phyloP scores from a whole-genome alignment of 2,888 invertebrate genomes.

The Yponomeuta evonymella region DNA sequence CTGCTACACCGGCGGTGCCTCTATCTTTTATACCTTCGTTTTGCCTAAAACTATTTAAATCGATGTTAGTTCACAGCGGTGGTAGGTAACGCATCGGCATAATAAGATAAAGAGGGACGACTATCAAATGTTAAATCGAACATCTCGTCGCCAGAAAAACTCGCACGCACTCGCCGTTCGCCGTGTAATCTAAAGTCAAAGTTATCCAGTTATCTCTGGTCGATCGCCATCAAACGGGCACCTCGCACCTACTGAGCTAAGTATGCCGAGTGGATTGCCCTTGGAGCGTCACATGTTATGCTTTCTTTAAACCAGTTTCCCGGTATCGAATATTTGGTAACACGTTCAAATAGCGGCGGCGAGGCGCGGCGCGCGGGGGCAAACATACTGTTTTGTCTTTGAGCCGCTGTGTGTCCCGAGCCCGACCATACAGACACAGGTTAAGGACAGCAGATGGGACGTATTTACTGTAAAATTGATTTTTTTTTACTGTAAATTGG shows the following conservation, averaged over 20 bases:
- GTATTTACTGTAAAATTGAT: neutral
- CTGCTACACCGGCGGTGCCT: neutral
- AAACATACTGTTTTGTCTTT: slow-evolving; percentile 40
- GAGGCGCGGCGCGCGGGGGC: slow-evolving; percentile 26
- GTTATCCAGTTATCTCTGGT: neutral
- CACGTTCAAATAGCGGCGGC: slow-evolving; percentile 15
- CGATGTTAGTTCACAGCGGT: no score
- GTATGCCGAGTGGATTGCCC: slow-evolving; percentile 9
- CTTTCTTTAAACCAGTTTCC: slow-evolving; percentile 13
- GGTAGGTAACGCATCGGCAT: no score
- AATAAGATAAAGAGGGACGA: no score
- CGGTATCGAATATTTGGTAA: slow-evolving; percentile 15
- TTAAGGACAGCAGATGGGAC: no score
- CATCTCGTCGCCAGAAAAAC: no score
- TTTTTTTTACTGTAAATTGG: neutral
- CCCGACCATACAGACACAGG: no score
- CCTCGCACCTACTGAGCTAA: neutral
- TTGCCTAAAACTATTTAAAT: no score
- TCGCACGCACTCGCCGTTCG: no score
- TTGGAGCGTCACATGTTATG: slow-evolving; percentile 8
- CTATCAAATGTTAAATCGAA: no score
- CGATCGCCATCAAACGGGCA: neutral
- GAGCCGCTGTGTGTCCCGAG: slow-evolving; percentile 32
- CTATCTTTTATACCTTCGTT: no score
- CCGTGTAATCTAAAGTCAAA: neutral